These are phyloP conservation scores for Euphysa ruthae DNA, from an alignment of 30 jellyfish, hydroid and myxozoan genomes.

Conservation along the genomic window DNA sequence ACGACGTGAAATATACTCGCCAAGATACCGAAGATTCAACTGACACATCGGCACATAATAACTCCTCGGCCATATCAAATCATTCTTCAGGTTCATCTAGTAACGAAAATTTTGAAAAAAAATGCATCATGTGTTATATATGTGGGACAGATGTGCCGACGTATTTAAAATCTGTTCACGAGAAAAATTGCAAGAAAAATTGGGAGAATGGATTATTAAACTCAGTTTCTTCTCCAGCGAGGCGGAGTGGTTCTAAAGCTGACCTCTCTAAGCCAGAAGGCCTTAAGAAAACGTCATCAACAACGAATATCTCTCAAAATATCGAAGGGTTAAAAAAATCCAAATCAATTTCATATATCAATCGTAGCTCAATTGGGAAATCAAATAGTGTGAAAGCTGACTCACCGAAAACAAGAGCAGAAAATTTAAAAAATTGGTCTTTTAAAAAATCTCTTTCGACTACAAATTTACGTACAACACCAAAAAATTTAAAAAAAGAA, in stretches of 20 bases:
- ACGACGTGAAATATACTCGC: constrained; percentile 23
- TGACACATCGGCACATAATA: background rate
- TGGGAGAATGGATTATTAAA: constrained; percentile 37
- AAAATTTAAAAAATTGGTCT: background rate
- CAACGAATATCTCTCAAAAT: background rate
- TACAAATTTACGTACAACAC: background rate
- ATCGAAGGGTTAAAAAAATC: background rate
- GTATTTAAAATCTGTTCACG: constrained; percentile 20
- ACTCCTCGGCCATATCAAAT: constrained; percentile 19
- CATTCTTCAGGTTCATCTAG: constrained; percentile 19
- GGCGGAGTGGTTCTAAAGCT: background rate
- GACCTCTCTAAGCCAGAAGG: background rate
- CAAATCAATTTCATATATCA: constrained; percentile 7
- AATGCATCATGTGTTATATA: constrained; percentile 10
- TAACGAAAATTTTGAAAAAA: constrained; percentile 9
- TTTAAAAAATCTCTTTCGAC: constrained; percentile 7
- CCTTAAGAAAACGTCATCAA: background rate
- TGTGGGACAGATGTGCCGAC: constrained; percentile 37
- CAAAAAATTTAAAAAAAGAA: background rate
- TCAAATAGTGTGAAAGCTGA: background rate
- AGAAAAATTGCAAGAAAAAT: constrained; percentile 37
- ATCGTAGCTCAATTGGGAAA: background rate
- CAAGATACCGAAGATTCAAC: constrained; percentile 23
- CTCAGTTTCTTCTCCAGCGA: constrained; percentile 22
- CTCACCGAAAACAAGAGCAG: background rate